Percentiles rank a stretch among this genome's conserved stretches.
These are phyloP conservation scores for Drosophila affinis DNA, from an alignment of 2,888 invertebrate species.

Conservation along the genomic window DNA sequence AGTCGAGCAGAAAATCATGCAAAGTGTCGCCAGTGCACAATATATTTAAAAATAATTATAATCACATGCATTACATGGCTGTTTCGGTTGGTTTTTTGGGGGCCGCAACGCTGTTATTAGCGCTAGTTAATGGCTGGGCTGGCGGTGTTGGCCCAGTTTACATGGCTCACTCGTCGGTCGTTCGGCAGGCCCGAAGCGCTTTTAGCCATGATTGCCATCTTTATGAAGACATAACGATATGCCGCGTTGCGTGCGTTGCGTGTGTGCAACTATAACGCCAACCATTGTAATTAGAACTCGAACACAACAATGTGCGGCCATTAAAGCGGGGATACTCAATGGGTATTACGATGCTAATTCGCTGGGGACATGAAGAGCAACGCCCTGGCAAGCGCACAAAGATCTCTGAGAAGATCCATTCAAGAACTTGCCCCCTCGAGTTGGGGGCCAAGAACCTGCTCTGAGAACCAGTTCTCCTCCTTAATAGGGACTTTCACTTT, in stretches of 20 bases:
- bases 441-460: not conserved
- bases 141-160: constrained; percentile 71
- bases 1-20: constrained; percentile 74
- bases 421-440: no score
- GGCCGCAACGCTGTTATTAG: constrained; percentile 57
- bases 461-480: constrained; percentile 51
- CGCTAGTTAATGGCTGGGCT: constrained; percentile 58
- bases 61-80: constrained; percentile 67
- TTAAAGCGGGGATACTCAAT: constrained; percentile 8
- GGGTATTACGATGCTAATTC: constrained; percentile 63
- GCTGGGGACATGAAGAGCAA: constrained; percentile 54
- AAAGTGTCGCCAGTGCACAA: constrained; percentile 68
- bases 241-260: constrained; percentile 27
- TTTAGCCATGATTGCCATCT: constrained; percentile 66
- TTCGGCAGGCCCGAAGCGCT: constrained; percentile 31
- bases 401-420: not conserved
- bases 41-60: constrained; percentile 76
- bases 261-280: constrained; percentile 43
- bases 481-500: constrained; percentile 58
- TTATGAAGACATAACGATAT: constrained; percentile 78
- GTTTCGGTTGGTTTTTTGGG: not conserved
- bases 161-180: constrained; percentile 30
- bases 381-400: not conserved
- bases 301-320: constrained; percentile 31
- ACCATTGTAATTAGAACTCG: constrained; percentile 70